A percentile compares a stretch with the other conserved stretches of the same genome.
phyloP scores from a whole-genome alignment of 2,113 vertebrate genomes.

The Nanorana parkeri region DNA sequence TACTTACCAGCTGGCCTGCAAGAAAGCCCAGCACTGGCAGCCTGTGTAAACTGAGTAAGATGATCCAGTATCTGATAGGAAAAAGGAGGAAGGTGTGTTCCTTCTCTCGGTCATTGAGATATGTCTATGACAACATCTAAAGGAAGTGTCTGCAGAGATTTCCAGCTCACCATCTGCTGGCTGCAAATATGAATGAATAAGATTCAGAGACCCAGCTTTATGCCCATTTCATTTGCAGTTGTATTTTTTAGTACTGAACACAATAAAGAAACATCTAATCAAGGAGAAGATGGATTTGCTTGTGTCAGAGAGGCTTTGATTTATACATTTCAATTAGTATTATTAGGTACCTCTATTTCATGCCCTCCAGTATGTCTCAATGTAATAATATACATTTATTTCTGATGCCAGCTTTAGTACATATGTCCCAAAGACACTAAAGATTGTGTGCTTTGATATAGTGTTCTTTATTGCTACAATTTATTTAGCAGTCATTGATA shows the following conservation, averaged over 20 bases:
- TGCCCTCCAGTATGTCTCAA: conserved; percentile 43
- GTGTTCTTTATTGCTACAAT: conserved; percentile 43
- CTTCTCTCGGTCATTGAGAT: no score
- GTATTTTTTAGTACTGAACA: neutral
- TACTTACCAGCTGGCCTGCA: no score
- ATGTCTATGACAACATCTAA: no score
- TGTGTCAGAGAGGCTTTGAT: conserved; percentile 17
- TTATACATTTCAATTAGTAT: conserved; percentile 33
- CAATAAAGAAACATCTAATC: neutral
- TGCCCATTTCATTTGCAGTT: no score
- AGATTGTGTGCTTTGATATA: conserved; percentile 17
- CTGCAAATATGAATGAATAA: no score
- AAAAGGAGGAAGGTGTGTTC: no score
- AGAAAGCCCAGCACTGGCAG: no score
- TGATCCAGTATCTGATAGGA: no score
- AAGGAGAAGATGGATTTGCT: conserved; percentile 37
- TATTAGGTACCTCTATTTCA: conserved; percentile 27
- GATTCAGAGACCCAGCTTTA: no score
- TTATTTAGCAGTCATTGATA: conserved; percentile 29
- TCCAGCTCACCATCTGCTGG: no score
- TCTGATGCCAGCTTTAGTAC: conserved; percentile 22
- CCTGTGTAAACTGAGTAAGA: no score
- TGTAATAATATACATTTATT: conserved; percentile 27
- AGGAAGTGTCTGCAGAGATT: no score
- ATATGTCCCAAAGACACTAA: neutral